phyloP scores from a whole-genome alignment of 2,888 invertebrate species.

The Agapostemon virescens region DNA sequence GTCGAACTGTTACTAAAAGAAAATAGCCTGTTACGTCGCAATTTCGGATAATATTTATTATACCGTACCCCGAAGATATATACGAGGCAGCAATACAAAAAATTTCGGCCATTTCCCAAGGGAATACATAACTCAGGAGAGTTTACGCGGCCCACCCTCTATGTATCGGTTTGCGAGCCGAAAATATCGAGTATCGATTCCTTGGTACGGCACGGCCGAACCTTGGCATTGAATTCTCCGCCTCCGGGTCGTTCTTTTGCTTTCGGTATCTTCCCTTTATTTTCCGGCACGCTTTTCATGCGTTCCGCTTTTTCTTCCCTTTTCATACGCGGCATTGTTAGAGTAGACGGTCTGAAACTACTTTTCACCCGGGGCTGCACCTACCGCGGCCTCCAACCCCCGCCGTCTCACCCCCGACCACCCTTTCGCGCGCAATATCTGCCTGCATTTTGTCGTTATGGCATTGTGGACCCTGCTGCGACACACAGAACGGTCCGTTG shows the following conservation, averaged over 20 bases:
- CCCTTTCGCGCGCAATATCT: conserved; percentile 33
- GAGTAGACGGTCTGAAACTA: conserved; percentile 72
- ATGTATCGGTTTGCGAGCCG: conserved; percentile 10
- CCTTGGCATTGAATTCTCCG: conserved; percentile 67
- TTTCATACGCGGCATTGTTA: conserved; percentile 66
- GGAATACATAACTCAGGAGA: neutral
- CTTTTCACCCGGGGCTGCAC: conserved; percentile 67
- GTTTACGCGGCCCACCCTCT: conserved; percentile 4
- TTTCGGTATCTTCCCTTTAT: conserved; percentile 61
- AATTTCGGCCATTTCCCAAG: neutral
- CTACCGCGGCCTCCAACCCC: conserved; percentile 25
- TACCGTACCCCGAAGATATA: neutral
- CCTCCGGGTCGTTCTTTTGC: conserved; percentile 49
- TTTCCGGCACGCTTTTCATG: conserved; percentile 63
- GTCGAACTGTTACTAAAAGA: neutral
- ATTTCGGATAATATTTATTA: neutral
- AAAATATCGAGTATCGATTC: conserved; percentile 66
- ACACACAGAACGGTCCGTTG: conserved; percentile 18
- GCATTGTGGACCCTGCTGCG: conserved; percentile 27
- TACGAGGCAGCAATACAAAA: neutral
- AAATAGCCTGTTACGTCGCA: neutral
- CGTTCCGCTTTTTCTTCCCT: conserved; percentile 55
- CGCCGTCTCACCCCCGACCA: neutral
- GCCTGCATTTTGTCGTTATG: conserved; percentile 50
- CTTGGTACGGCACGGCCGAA: conserved; percentile 40